These are phyloP conservation scores for Steatornis caripensis DNA, from an alignment of 2,113 vertebrate species.

Conservation along the genomic window DNA sequence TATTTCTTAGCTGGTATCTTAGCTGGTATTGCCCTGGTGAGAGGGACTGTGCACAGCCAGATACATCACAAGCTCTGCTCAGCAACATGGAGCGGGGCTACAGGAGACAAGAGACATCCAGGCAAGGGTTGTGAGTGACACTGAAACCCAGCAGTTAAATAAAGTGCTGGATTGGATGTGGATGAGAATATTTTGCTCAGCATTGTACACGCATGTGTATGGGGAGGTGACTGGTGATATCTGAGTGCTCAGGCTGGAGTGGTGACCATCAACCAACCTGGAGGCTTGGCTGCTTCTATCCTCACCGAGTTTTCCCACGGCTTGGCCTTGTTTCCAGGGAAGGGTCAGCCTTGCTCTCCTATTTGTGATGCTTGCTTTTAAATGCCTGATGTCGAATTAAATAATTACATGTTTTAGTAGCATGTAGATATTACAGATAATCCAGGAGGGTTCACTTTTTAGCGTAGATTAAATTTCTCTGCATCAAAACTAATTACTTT, in stretches of 20 bases:
- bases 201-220: rapidly evolving
- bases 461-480: neutral
- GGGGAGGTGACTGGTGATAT: too few species aligned
- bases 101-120: neutral
- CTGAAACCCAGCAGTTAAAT: neutral
- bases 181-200: neutral
- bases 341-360: neutral
- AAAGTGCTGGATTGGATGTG: neutral
- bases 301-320: neutral
- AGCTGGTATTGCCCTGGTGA: neutral
- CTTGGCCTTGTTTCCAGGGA: neutral
- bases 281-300: neutral
- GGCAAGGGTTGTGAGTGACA: neutral
- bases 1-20: too few species aligned
- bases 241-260: neutral
- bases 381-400: neutral
- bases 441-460: neutral
- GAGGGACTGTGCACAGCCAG: neutral
- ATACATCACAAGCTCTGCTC: neutral
- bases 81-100: neutral
- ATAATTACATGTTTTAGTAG: neutral
- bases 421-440: neutral
- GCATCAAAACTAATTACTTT: neutral
- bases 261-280: neutral
- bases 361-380: neutral